phyloP scores from a whole-genome alignment of 2,797 vertebrate genomes.

The Alcedo quadribrachys region DNA sequence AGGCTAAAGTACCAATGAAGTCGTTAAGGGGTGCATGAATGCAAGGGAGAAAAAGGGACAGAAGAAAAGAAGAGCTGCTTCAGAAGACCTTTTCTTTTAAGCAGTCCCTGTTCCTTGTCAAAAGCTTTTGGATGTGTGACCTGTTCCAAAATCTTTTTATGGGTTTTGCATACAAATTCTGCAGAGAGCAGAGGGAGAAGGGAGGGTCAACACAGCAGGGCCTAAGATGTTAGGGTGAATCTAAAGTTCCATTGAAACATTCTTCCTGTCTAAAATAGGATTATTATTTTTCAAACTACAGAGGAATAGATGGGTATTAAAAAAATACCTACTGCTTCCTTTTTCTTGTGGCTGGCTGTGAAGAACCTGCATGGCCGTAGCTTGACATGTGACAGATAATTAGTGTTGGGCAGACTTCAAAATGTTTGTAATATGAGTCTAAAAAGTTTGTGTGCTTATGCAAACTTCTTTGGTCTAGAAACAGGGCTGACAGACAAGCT shows the following conservation, averaged over 20 bases:
- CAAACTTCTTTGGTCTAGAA: slow-evolving; percentile 20
- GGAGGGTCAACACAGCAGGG: slow-evolving; percentile 47
- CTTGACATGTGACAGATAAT: slow-evolving; percentile 7
- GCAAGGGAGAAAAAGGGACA: neutral
- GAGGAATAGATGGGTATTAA: slow-evolving; percentile 38
- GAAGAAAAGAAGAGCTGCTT: slow-evolving; percentile 26
- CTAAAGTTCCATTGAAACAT: slow-evolving; percentile 56
- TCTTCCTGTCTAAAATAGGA: slow-evolving; percentile 45
- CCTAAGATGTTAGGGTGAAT: slow-evolving; percentile 52
- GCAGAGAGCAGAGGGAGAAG: slow-evolving; percentile 21
- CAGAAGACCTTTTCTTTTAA: slow-evolving; percentile 60
- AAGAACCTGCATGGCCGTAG: neutral
- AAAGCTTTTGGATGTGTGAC: slow-evolving; percentile 50
- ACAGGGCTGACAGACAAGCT: neutral
- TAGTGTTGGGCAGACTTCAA: neutral
- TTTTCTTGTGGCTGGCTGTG: slow-evolving; percentile 33
- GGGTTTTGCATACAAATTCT: slow-evolving; percentile 44
- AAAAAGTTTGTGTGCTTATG: neutral
- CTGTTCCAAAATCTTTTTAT: slow-evolving; percentile 37
- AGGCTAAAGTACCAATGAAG: slow-evolving; percentile 44
- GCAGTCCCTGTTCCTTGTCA: slow-evolving; percentile 52
- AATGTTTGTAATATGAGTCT: neutral
- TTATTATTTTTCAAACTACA: slow-evolving; percentile 45
- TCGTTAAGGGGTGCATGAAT: slow-evolving; percentile 28
- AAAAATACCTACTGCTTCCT: slow-evolving; percentile 51